Evolutionary conservation across 2,888 invertebrate genomes (phyloP).

Genomic region (Drosophila gaucha): DNA sequence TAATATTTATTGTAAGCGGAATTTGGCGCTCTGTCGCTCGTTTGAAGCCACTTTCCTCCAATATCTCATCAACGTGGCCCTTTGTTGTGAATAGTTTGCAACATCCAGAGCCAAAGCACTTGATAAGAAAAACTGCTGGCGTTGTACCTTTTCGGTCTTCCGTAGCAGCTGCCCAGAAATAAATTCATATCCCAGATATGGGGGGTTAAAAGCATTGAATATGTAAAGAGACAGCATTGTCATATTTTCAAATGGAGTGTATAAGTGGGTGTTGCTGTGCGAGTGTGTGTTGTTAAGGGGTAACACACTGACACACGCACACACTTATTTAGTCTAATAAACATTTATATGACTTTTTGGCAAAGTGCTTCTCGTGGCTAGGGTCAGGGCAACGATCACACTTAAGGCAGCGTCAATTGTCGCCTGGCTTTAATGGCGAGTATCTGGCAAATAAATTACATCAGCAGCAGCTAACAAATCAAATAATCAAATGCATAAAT

Average conservation of each 20-base stretch:
- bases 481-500: conserved; percentile 75
- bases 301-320: conserved; percentile 18
- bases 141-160: conserved; percentile 63
- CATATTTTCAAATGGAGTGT: conserved; percentile 78
- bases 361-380: conserved; percentile 48
- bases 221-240: conserved; percentile 70
- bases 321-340: conserved; percentile 72
- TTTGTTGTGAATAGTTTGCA: conserved; percentile 32
- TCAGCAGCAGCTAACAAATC: conserved; percentile 69
- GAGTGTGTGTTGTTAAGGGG: conserved; percentile 1
- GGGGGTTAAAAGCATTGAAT: conserved; percentile 74
- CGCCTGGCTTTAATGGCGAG: conserved; percentile 35
- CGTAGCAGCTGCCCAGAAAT: conserved; percentile 42
- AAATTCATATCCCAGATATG: conserved; percentile 56
- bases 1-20: conserved; percentile 1
- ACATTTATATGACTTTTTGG: conserved; percentile 72
- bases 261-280: conserved; percentile 51
- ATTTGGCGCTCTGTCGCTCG: conserved; percentile 1
- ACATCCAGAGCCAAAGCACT: conserved; percentile 14
- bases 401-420: conserved; percentile 28
- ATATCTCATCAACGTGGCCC: conserved; percentile 16
- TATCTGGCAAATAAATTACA: conserved; percentile 67
- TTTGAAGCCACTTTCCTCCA: conserved; percentile 15
- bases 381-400: background rate
- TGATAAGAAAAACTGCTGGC: conserved; percentile 68